Base-by-base conservation (phyloP, 2,113 vertebrate genomes). In the Coturnix japonica region DNA sequence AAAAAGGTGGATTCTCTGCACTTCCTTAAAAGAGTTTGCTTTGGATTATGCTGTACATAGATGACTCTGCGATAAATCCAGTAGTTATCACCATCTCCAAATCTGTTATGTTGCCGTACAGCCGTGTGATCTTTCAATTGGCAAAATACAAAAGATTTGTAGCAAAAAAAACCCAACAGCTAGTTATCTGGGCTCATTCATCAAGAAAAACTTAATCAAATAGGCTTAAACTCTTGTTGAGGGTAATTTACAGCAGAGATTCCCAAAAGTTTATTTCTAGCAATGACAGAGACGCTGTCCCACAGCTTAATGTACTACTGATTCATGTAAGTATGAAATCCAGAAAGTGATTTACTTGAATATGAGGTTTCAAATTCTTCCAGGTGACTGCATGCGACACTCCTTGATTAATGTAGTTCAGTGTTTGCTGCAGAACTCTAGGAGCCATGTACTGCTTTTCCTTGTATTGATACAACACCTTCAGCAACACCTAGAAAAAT, bases 401-500 rank as follows among this genome's bases (percentile, higher is more conserved):
- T 88, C 99, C 99, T 97, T 99, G 99, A 97, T 99, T 99, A 94
- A 99, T 98, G 90, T 99, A 99, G 96, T 99, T 99, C 77, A 99
- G 97, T 0, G 99, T 99, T 97, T 99, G 99, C 96, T 99, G 99
- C 91, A 99, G 97, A 94, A 99, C 99, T 96, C 99, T 97, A 81
- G 99, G 99, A 96, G 99, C 99, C 96, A 99, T 98, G 30, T 99
- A 99, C 91, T 99, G 99, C 95, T 99, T 99, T 95, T 99, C 98
- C 95, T 99, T 99, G 96, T 98, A 99, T 44, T 99, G 99, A 97
- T 99, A 99, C 37, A 99, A 98, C 75, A 99, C 99, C 97, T 99
- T 99, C 96, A 99, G 96, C 97, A 99, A 98, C 90, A 99, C 99
- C 99, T 99, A 86, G 37, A 56, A 81, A 94, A 90, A 95, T 16